Evolutionary conservation across 2,888 invertebrate species (phyloP).

Genomic region (Xestia c-nigrum): DNA sequence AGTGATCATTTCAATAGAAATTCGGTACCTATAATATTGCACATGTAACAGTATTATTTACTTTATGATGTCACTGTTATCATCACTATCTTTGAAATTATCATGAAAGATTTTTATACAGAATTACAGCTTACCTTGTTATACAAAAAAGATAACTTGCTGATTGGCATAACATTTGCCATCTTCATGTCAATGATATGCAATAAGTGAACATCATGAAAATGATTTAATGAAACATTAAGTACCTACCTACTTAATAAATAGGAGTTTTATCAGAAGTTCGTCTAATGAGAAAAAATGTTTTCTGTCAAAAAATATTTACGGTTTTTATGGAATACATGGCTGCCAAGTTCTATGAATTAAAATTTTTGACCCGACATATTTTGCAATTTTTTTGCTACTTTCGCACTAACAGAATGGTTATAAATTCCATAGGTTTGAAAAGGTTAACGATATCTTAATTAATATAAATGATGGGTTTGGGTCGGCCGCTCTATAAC

Average conservation of each 20-base stretch:
- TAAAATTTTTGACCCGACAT: too few species aligned
- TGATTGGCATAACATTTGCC: not conserved
- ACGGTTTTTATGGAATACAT: slow-evolving; percentile 5
- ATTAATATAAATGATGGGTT: slow-evolving; percentile 33
- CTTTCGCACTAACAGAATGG: not conserved
- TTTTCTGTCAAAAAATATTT: not conserved
- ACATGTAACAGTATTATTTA: slow-evolving; percentile 5
- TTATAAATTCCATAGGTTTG: slow-evolving; percentile 9
- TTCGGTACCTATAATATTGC: not conserved
- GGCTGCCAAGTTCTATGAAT: not conserved
- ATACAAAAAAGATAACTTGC: slow-evolving; percentile 27
- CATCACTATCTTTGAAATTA: slow-evolving; percentile 35
- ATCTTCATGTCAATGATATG: not conserved
- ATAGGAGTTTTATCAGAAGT: not conserved
- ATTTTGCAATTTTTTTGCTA: not conserved
- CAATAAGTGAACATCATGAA: not conserved
- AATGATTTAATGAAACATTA: slow-evolving; percentile 8
- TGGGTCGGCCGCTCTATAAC: not conserved
- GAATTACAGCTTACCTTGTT: slow-evolving; percentile 7
- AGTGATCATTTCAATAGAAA: not conserved
- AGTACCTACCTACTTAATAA: not conserved
- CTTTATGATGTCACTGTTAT: slow-evolving; percentile 20
- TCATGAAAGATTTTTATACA: slow-evolving; percentile 19
- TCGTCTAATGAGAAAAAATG: not conserved
- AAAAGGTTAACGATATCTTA: slow-evolving; percentile 29